Conservation (phyloP, 2,797 vertebrate species). For the Pelodytes ibericus region DNA sequence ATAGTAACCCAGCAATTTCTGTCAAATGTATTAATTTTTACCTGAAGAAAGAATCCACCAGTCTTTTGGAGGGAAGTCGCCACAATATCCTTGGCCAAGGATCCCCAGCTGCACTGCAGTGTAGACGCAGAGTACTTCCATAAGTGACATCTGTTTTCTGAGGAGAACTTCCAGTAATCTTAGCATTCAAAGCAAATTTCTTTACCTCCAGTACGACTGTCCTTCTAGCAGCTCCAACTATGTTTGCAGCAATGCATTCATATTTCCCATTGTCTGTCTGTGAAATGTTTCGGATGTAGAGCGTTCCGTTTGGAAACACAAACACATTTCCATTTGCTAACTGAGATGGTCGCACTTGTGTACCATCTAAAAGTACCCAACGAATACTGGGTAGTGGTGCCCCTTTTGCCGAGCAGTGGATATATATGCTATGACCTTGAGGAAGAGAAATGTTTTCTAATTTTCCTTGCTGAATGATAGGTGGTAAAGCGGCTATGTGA, state of each 20-base stretch:
- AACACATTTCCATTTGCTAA: constrained; percentile 74
- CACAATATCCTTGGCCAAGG: constrained; percentile 87
- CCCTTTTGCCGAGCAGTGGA: constrained; percentile 85
- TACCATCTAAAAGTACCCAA: constrained; percentile 82
- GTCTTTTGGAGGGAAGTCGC: constrained; percentile 87
- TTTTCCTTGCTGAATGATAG: constrained; percentile 79
- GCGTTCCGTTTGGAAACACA: constrained; percentile 91
- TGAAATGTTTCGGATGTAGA: constrained; percentile 74
- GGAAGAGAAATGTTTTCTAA: constrained; percentile 76
- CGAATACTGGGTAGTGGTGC: constrained; percentile 74
- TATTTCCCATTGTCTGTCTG: constrained; percentile 79
- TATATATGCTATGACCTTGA: constrained; percentile 72
- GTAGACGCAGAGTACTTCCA: constrained; percentile 76
- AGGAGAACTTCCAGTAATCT: constrained; percentile 79
- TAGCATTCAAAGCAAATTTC: constrained; percentile 74
- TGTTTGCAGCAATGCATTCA: constrained; percentile 81
- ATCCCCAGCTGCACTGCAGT: constrained; percentile 84
- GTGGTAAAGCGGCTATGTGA: constrained; percentile 77
- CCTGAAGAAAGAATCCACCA: constrained; percentile 88
- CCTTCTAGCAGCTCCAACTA: constrained; percentile 77
- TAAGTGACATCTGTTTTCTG: constrained; percentile 80
- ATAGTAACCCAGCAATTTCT: too few relatives aligned
- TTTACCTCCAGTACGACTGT: constrained; percentile 72
- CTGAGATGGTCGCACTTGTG: constrained; percentile 77
- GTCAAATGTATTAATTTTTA: constrained; percentile 60